Evolutionary conservation across 2,797 vertebrate genomes (phyloP).

Genomic region (Crenuchus spilurus): DNA sequence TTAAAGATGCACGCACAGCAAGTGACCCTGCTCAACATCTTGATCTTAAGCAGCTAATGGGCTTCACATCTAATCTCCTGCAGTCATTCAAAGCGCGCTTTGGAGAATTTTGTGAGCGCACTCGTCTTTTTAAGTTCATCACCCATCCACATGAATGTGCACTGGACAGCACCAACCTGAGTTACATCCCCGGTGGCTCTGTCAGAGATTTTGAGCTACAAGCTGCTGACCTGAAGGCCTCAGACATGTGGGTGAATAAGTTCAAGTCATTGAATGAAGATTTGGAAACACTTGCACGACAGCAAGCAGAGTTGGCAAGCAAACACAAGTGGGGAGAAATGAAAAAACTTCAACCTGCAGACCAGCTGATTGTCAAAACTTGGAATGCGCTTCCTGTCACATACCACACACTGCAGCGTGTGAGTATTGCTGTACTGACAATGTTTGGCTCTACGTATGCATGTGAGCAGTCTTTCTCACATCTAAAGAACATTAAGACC

Average conservation of each 20-base stretch:
- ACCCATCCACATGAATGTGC: constrained; percentile 58
- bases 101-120: constrained; percentile 41
- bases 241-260: constrained; percentile 57
- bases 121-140: constrained; percentile 53
- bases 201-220: constrained; percentile 54
- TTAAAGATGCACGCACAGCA: constrained; percentile 7
- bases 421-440: too few species aligned
- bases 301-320: constrained; percentile 36
- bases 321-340: constrained; percentile 51
- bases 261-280: constrained; percentile 54
- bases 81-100: constrained; percentile 28
- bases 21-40: constrained; percentile 33
- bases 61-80: constrained; percentile 38
- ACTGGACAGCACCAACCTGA: constrained; percentile 47
- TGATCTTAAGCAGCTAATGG: constrained; percentile 49
- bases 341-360: constrained; percentile 50
- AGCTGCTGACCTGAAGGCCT: constrained; percentile 50
- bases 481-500: too few species aligned
- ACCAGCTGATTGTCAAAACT: constrained; percentile 58
- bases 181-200: constrained; percentile 48
- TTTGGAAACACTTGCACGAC: constrained; percentile 35
- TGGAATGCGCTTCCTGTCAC: constrained; percentile 56
- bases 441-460: too few species aligned
- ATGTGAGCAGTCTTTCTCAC: too few species aligned
- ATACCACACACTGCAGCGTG: too few species aligned